phyloP scores from a whole-genome alignment of 2,797 vertebrate genomes.

The Clamator glandarius region DNA sequence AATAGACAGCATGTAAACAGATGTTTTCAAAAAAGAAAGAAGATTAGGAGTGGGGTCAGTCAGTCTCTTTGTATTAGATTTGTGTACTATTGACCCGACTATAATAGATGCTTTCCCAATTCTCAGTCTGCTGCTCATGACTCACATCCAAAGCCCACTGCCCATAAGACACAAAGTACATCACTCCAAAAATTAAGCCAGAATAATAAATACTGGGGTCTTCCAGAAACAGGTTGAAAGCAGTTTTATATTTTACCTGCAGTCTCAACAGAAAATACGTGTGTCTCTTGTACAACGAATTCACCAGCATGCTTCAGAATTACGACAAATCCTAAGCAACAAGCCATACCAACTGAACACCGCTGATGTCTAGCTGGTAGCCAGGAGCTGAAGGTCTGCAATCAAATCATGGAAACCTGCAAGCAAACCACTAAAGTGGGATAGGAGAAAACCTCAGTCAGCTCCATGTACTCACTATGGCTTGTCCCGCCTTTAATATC shows the following conservation, averaged over 20 bases:
- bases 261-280: background rate
- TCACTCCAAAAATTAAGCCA: background rate
- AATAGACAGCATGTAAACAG: background rate
- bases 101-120: accelerated
- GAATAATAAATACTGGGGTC: background rate
- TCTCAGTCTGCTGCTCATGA: background rate
- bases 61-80: background rate
- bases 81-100: background rate
- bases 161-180: accelerated
- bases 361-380: accelerated
- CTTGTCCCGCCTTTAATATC: accelerated
- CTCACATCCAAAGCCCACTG: background rate
- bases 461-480: accelerated
- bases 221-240: background rate
- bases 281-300: no score
- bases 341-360: accelerated
- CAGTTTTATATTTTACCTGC: background rate
- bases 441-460: background rate
- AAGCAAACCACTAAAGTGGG: accelerated
- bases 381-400: background rate
- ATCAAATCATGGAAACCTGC: background rate
- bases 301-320: background rate
- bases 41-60: background rate
- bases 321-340: background rate
- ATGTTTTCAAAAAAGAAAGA: background rate